Evolutionary conservation across 2,113 vertebrate genomes (phyloP).

Genomic region (Xiphias gladius): DNA sequence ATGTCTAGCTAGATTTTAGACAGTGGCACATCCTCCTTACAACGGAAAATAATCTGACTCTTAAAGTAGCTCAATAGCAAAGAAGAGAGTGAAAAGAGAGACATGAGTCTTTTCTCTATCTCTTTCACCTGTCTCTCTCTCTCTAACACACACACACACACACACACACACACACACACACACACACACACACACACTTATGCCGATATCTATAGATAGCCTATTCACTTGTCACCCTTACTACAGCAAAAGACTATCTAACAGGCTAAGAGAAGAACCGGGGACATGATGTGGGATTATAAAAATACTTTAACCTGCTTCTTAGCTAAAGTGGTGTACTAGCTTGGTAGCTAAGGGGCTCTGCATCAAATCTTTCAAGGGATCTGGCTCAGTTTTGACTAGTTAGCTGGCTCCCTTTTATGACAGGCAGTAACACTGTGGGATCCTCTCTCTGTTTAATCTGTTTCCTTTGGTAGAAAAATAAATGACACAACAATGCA

Average conservation of each 20-base stretch:
- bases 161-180: not conserved
- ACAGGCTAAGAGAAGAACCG: conserved; percentile 38
- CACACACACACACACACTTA: not conserved
- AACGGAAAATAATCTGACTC: not conserved
- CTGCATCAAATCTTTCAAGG: not conserved
- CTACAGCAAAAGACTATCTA: conserved; percentile 32
- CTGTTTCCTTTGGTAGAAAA: not conserved
- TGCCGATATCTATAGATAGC: conserved; percentile 35
- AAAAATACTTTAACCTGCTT: conserved; percentile 56
- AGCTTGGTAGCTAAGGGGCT: not conserved
- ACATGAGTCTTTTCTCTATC: not conserved
- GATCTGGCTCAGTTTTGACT: conserved; percentile 13
- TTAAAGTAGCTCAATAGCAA: conserved; percentile 14
- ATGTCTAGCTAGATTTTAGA: not conserved
- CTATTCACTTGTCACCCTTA: conserved; percentile 12
- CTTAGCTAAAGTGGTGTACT: conserved; percentile 35
- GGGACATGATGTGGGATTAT: conserved; percentile 64
- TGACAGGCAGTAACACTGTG: not conserved
- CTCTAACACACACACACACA: not conserved
- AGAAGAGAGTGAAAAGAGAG: not conserved
- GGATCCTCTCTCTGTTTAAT: not conserved
- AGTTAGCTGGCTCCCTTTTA: not conserved
- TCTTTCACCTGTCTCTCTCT: not conserved
- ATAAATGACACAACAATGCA: too few species aligned
- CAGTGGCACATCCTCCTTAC: not conserved